These are phyloP conservation scores for Scyliorhinus canicula DNA, from an alignment of 2,797 vertebrate genomes.

Conservation along the genomic window DNA sequence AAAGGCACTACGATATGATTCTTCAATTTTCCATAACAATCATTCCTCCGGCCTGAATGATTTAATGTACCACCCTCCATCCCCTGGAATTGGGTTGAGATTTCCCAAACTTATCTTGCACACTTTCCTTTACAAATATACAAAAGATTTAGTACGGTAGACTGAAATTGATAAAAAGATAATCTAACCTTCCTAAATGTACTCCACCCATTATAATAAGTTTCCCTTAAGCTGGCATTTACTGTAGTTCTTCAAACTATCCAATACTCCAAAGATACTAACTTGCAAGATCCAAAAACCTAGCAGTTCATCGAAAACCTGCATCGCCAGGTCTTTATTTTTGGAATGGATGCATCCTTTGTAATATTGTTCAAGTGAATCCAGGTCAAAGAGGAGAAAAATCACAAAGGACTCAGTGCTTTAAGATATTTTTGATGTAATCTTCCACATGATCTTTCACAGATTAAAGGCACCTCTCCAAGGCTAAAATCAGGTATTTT, in stretches of 20 bases:
- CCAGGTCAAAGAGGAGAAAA: neutral
- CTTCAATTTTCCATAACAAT: neutral
- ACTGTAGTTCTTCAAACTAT: neutral
- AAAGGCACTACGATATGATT: neutral
- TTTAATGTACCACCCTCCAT: neutral
- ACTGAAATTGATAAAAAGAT: neutral
- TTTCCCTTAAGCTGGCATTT: neutral
- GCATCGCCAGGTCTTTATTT: neutral
- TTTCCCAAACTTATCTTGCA: neutral
- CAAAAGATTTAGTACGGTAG: neutral
- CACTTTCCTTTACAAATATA: neutral
- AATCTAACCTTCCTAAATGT: neutral
- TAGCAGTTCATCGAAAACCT: neutral
- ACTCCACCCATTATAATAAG: neutral
- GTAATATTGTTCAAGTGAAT: neutral
- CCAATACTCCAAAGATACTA: neutral
- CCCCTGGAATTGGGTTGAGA: neutral
- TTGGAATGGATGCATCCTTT: neutral
- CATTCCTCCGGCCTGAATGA: neutral
- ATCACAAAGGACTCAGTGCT: neutral
- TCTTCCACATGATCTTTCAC: neutral
- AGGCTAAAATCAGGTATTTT: neutral
- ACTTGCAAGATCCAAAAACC: neutral
- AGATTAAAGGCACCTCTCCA: neutral
- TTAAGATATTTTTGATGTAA: neutral